Percentiles rank a stretch among this genome's conserved stretches.
Conservation (phyloP, 1,140 invertebrate genomes). For the Aphelenchoides avenae region DNA sequence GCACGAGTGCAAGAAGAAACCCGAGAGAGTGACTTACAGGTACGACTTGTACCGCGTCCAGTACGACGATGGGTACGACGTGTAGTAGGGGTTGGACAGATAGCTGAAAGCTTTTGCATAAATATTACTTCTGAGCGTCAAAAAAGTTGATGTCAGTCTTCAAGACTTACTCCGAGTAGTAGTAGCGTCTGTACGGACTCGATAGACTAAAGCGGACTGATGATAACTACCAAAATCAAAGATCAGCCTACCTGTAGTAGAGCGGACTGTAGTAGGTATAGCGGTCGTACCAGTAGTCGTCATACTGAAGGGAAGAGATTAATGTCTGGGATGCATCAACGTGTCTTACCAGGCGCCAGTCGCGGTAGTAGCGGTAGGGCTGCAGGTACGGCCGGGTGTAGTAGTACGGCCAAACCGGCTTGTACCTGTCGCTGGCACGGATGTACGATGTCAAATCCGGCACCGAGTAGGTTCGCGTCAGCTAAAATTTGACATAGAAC, state of each 20-base stretch:
- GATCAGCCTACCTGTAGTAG: constrained; percentile 33
- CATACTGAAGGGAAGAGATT: constrained; percentile 9
- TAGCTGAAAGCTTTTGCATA: constrained; percentile 30
- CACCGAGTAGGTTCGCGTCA: constrained; percentile 36
- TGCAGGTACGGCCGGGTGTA: constrained; percentile 10
- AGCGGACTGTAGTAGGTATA: constrained; percentile 33
- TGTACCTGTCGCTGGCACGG: constrained; percentile 3
- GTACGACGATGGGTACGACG: constrained; percentile 22
- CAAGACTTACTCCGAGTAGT: constrained; percentile 7
- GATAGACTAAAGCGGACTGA: too few species aligned
- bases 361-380: constrained; percentile 27
- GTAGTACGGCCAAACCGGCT: constrained; percentile 24
- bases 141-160: not conserved
- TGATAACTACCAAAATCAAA: too few species aligned
- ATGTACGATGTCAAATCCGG: constrained; percentile 31
- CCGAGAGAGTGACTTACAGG: constrained; percentile 11
- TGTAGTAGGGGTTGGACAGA: constrained; percentile 35
- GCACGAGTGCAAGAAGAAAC: not conserved
- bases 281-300: constrained; percentile 34
- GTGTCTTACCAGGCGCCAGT: constrained; percentile 24
- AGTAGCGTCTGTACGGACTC: constrained; percentile 30
- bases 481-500: constrained; percentile 3
- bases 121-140: too few species aligned
- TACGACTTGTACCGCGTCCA: constrained; percentile 37
- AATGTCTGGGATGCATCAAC: constrained; percentile 11